Conservation (phyloP, 2,797 vertebrate genomes). For the Pristis pectinata region DNA sequence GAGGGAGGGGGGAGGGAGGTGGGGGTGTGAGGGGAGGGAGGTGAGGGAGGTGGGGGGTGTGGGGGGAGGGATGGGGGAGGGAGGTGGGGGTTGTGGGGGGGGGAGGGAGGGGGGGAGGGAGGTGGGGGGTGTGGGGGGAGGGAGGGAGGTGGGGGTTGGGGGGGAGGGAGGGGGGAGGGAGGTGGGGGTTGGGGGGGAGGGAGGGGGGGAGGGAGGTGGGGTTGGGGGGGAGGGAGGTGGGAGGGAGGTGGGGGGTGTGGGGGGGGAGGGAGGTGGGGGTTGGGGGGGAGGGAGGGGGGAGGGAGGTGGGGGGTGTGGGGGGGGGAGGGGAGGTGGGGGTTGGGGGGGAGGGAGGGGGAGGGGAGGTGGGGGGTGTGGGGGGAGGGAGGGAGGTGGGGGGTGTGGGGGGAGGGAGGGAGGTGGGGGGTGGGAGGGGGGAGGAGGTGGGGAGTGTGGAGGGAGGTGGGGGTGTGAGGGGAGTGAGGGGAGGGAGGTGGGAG, state of each 20-base stretch:
- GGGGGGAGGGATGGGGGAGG: slow-evolving; percentile 41
- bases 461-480: neutral
- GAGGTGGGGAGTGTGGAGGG: neutral
- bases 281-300: too few species aligned
- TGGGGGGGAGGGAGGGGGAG: slow-evolving; percentile 42
- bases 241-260: slow-evolving; percentile 45
- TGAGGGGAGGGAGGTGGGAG: slow-evolving; percentile 46
- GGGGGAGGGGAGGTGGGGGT: slow-evolving; percentile 48
- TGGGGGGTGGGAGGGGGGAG: slow-evolving; percentile 42
- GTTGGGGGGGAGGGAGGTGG: neutral
- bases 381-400: neutral
- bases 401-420: slow-evolving; percentile 47
- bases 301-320: neutral
- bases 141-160: neutral
- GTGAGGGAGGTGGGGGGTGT: neutral
- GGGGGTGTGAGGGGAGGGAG: slow-evolving; percentile 13
- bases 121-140: too few species aligned
- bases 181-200: too few species aligned
- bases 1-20: slow-evolving; percentile 50
- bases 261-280: slow-evolving; percentile 45
- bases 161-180: slow-evolving; percentile 49
- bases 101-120: slow-evolving; percentile 37
- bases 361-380: accelerated
- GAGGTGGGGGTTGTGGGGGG: slow-evolving; percentile 50
- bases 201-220: too few species aligned